Percentiles rank a stretch among this genome's conserved stretches.
phyloP scores from a whole-genome alignment of 2,888 invertebrate species.

The Sinotaia quadrata region DNA sequence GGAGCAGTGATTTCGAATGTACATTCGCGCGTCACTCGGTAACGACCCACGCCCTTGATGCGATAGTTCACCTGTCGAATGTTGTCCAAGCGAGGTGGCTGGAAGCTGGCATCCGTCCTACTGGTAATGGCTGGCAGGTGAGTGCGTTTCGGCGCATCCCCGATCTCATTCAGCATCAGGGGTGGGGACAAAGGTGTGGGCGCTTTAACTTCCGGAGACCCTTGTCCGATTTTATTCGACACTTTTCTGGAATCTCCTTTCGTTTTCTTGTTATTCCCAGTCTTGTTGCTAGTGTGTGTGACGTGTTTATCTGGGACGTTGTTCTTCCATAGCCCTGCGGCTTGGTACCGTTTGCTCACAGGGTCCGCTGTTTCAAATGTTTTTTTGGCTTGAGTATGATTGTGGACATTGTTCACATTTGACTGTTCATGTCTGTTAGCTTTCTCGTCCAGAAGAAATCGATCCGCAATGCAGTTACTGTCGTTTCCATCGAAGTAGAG shows the following conservation, averaged over 20 bases:
- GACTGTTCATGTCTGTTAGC: too few relatives aligned
- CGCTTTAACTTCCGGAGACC: too few relatives aligned
- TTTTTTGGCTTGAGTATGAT: neutral
- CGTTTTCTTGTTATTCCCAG: neutral
- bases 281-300: neutral
- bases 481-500: neutral
- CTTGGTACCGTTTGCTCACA: neutral
- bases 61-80: constrained; percentile 18
- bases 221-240: neutral
- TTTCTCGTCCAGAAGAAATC: too few relatives aligned
- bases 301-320: neutral
- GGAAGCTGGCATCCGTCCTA: constrained; percentile 10
- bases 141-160: neutral
- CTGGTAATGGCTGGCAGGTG: constrained; percentile 22
- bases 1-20: constrained; percentile 63
- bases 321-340: neutral
- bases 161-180: neutral
- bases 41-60: constrained; percentile 19
- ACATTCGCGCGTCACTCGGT: constrained; percentile 38
- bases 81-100: neutral
- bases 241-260: neutral
- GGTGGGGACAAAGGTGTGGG: constrained; percentile 14
- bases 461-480: neutral
- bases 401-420: neutral
- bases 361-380: neutral